Base-by-base conservation (phyloP, 2,113 vertebrate species). In the Lethenteron camtschaticum region DNA sequence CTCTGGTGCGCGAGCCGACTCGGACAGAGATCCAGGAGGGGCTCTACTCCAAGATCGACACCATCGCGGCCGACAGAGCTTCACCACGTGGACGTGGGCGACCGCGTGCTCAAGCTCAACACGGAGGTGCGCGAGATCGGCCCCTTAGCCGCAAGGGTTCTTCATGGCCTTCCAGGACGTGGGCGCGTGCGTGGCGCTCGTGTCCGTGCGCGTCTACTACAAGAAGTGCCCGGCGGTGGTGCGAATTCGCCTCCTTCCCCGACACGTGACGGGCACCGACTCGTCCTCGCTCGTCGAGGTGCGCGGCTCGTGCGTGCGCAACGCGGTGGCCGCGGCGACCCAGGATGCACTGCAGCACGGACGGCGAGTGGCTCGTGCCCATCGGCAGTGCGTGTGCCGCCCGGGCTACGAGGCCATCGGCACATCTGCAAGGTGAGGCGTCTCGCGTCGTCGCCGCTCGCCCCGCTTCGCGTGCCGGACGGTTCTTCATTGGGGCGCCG, bases 341-440 rank as follows among this genome's bases (percentile, higher is more conserved):
- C 41, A 96, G 96, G 77, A 97, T 97, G 92, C 96, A 97, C 83
- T 97, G 92, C 83, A 97, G 92, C 6, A 89, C 90, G 0, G 92
- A 97, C 73, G 92, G 92, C n/a, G 91, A 95, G 75, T 97, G 92
- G 92, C 71, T 97, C 75, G 92, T 96, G 73, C 92, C 92, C 77
- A 97, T 97, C 0, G 92, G 73, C 86, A 87, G 74, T 97, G 92
- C 0, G 88, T 95, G 73, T 97, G 92, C 81, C 90, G 87, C 0
- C 87, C 91, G 0, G 92, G 92, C 9, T 95, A 89, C 0, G 86
- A 95, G 66, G 90, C 94, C 73, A 85, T 82, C 73, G 77, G 77
- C 4, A 89, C 68, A 81, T 87, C 73, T 96, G 92, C 18, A 81
- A 71, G 92, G 92, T 96, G 79, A 91, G 90, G 77, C 12, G 11